Conservation (phyloP, 2,113 vertebrate species). For the Microtus montanus region DNA sequence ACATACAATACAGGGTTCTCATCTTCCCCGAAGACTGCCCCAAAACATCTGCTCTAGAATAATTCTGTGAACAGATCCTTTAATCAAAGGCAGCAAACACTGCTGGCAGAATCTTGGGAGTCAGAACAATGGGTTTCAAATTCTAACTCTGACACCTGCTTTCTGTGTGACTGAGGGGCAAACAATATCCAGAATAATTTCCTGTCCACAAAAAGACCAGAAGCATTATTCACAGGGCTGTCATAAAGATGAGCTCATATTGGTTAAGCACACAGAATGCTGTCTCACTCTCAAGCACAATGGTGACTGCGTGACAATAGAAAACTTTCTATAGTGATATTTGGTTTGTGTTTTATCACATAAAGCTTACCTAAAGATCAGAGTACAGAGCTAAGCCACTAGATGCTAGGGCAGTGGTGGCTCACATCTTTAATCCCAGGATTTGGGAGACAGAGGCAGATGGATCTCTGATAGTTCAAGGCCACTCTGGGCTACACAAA, state of each 20-base stretch:
- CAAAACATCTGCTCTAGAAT: constrained; percentile 18
- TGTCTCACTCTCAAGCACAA: neutral
- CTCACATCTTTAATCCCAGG: no score
- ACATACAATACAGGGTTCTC: neutral
- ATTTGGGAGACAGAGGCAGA: no score
- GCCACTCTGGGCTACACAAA: no score
- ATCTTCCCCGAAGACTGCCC: neutral
- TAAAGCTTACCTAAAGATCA: no score
- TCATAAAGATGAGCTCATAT: neutral
- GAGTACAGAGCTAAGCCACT: no score
- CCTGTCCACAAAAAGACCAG: neutral
- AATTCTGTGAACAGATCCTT: constrained; percentile 2
- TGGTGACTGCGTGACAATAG: neutral
- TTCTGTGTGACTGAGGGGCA: neutral
- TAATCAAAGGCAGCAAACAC: neutral
- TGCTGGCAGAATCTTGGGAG: neutral
- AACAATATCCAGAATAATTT: neutral
- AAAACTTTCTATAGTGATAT: neutral
- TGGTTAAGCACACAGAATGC: neutral
- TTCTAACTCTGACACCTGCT: neutral
- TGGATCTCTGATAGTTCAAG: no score
- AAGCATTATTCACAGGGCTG: neutral
- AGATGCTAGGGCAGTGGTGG: no score
- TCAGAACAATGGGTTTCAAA: constrained; percentile 22
- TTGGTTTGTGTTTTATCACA: no score